A percentile compares a stretch with the other conserved stretches of the same genome.
These are phyloP conservation scores for Anarrhichthys ocellatus DNA, from an alignment of 2,113 vertebrate species.

Conservation along the genomic window DNA sequence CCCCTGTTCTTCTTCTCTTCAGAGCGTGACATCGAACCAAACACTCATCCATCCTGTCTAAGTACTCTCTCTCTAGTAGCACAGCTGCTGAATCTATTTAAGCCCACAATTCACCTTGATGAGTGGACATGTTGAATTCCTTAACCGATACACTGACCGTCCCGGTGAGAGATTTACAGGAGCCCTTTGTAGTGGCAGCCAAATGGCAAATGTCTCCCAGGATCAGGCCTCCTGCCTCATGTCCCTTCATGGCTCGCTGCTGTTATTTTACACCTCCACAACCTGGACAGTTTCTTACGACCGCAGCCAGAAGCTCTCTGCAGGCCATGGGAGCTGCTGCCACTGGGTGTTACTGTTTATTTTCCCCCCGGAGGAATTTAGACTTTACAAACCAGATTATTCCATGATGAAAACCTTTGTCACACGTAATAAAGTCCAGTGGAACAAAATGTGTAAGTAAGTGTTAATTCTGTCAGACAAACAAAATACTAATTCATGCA, in stretches of 20 bases:
- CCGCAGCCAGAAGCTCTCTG: conserved; percentile 48
- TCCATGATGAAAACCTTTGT: conserved; percentile 63
- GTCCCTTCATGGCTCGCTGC: conserved; percentile 67
- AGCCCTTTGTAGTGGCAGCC: conserved; percentile 53
- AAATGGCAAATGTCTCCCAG: conserved; percentile 57
- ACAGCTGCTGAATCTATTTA: conserved; percentile 40
- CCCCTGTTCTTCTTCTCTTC: conserved; percentile 23
- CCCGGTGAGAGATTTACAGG: conserved; percentile 49
- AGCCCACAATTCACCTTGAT: conserved; percentile 37
- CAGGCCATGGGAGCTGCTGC: conserved; percentile 26
- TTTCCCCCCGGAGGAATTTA: conserved; percentile 64
- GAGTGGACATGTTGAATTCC: conserved; percentile 38
- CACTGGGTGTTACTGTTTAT: conserved; percentile 64
- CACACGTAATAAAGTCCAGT: conserved; percentile 55
- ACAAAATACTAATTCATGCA: not conserved
- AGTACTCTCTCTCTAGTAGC: conserved; percentile 15
- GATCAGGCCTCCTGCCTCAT: conserved; percentile 46
- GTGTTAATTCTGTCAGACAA: conserved; percentile 52
- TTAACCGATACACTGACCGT: conserved; percentile 10
- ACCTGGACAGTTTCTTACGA: conserved; percentile 47
- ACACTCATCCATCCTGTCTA: conserved; percentile 48
- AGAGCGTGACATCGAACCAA: conserved; percentile 37
- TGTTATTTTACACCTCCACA: conserved; percentile 38
- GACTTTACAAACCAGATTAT: conserved; percentile 63
- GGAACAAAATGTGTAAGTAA: conserved; percentile 26